Conservation (phyloP, 1,140 invertebrate genomes). For the Leptonema lineaticorne region DNA sequence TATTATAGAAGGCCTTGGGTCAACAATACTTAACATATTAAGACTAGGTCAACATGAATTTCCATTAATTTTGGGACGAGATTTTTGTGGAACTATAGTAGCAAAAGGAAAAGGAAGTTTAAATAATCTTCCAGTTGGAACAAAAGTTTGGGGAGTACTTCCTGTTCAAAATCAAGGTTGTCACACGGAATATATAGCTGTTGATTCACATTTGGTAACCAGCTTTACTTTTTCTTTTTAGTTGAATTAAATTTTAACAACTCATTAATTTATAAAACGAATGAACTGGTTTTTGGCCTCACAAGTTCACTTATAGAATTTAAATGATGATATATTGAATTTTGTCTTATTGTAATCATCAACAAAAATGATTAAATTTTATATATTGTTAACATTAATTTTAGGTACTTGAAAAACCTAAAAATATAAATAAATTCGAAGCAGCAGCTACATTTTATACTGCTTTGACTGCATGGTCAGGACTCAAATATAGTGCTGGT, state of each 20-base stretch:
- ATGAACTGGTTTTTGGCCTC: no score
- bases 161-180: constrained; percentile 69
- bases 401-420: constrained; percentile 68
- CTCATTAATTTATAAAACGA: no score
- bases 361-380: no score
- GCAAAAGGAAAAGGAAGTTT: constrained; percentile 68
- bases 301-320: no score
- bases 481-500: constrained; percentile 69
- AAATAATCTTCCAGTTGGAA: constrained; percentile 61
- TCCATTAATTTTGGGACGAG: constrained; percentile 80
- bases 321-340: no score
- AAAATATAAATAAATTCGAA: constrained; percentile 64
- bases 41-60: constrained; percentile 68
- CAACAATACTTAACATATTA: constrained; percentile 65
- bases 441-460: constrained; percentile 79
- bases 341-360: no score
- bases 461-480: constrained; percentile 82
- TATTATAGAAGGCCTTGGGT: constrained; percentile 72
- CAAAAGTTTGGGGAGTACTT: constrained; percentile 80
- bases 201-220: constrained; percentile 66
- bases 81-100: constrained; percentile 79
- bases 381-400: no score
- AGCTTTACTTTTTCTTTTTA: no score
- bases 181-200: constrained; percentile 74
- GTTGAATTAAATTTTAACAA: no score